These are phyloP conservation scores for Eonycteris spelaea DNA, from an alignment of 2,113 vertebrate species.

Conservation along the genomic window DNA sequence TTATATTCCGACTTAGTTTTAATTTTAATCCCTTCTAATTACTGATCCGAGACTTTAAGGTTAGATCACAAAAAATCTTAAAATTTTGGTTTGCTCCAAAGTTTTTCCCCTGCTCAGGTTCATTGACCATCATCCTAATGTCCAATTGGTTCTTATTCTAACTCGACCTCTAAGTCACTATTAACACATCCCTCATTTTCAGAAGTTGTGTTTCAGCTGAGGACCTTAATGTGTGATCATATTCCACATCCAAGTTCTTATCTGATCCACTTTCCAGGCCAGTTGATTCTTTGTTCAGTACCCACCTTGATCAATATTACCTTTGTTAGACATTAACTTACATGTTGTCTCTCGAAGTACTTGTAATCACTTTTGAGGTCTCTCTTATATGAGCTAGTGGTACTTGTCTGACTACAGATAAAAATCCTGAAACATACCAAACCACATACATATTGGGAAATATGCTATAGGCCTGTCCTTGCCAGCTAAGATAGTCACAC, in stretches of 20 bases:
- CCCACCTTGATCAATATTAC: not conserved
- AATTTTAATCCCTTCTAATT: not conserved
- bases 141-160: not conserved
- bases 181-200: not conserved
- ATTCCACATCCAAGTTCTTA: slow-evolving; percentile 17
- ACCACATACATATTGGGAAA: not conserved
- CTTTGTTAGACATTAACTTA: not conserved
- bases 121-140: not conserved
- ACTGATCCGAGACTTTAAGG: not conserved
- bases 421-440: not conserved
- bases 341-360: not conserved
- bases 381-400: not conserved
- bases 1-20: slow-evolving; percentile 22
- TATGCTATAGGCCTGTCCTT: not conserved
- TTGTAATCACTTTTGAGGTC: not conserved
- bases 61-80: not conserved
- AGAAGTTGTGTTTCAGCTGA: not conserved
- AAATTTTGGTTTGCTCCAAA: not conserved
- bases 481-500: not conserved
- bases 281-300: slow-evolving; percentile 2
- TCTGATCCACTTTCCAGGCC: not conserved
- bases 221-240: not conserved
- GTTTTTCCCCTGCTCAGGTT: not conserved
- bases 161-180: not conserved
- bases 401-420: slow-evolving; percentile 18